These are phyloP conservation scores for Rattus rattus DNA, from an alignment of 2,113 vertebrate genomes.

Conservation along the genomic window DNA sequence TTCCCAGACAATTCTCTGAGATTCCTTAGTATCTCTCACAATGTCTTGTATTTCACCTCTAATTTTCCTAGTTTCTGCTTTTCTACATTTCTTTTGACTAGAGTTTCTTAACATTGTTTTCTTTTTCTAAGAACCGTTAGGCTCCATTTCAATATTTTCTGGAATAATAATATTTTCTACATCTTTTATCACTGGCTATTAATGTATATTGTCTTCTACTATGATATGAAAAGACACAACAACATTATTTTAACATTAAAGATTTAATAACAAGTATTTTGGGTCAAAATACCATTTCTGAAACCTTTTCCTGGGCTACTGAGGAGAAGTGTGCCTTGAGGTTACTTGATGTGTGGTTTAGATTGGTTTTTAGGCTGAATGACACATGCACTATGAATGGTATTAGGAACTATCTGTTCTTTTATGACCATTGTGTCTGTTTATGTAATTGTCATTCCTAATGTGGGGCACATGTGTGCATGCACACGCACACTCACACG, in stretches of 20 bases:
- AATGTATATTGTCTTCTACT: not conserved
- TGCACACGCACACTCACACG: not conserved
- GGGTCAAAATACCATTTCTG: not conserved
- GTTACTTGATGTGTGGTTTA: not conserved
- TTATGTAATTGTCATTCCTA: not conserved
- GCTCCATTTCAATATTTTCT: not conserved
- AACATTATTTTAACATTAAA: not conserved
- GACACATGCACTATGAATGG: not conserved
- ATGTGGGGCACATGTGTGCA: not conserved
- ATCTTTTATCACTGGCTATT: not conserved
- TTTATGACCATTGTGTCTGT: not conserved
- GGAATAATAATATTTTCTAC: not conserved
- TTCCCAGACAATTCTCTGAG: not conserved
- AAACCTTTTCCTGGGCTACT: not conserved
- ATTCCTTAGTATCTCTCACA: not conserved
- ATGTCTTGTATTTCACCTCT: not conserved
- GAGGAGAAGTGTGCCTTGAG: not conserved
- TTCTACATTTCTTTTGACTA: not conserved
- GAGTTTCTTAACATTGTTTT: not conserved
- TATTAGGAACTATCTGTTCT: not conserved
- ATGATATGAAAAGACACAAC: not conserved
- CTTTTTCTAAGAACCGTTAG: not conserved
- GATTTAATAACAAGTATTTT: not conserved
- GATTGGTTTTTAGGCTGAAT: not conserved
- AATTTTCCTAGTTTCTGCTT: not conserved